Percentiles rank a stretch among this genome's conserved stretches.
Evolutionary conservation across 2,888 invertebrate genomes (phyloP).

Genomic region (Tetranychus truncatus): DNA sequence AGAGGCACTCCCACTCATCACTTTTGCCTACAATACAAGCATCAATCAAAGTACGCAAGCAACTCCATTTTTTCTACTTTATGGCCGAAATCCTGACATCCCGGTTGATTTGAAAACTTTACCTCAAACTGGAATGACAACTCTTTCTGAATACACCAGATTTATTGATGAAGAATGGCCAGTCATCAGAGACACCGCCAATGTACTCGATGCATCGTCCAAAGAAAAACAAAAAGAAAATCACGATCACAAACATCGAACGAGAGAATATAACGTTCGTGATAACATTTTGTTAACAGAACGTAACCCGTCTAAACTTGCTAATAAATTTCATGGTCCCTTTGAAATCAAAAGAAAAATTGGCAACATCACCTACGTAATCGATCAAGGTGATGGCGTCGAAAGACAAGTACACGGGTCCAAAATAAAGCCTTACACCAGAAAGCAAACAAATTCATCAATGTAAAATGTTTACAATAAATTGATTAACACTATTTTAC

Average conservation of each 20-base stretch:
- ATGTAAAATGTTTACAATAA: too few species aligned
- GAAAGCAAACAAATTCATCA: not conserved
- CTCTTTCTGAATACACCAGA: not conserved
- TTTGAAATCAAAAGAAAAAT: not conserved
- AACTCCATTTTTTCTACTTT: slow-evolving; percentile 25
- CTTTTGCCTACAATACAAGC: slow-evolving; percentile 16
- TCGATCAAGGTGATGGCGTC: not conserved
- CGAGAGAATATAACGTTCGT: not conserved
- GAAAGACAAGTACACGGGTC: not conserved
- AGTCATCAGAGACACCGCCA: not conserved
- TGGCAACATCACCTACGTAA: not conserved
- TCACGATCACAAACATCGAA: not conserved
- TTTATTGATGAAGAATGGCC: not conserved
- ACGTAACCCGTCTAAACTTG: not conserved
- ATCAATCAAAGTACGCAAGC: slow-evolving; percentile 22
- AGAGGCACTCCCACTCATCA: slow-evolving; percentile 21
- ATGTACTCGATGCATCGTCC: not conserved
- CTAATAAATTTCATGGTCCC: not conserved
- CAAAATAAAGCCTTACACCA: not conserved
- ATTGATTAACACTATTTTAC: too few species aligned
- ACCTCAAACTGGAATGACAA: not conserved
- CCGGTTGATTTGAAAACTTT: slow-evolving; percentile 10
- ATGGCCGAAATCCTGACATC: slow-evolving; percentile 22
- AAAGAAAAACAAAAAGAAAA: not conserved
- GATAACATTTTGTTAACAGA: not conserved